Evolutionary conservation across 2,113 vertebrate genomes (phyloP), one percentile per base, ranked within the genome.

Genomic region (Benitochromis conjunctus): DNA sequence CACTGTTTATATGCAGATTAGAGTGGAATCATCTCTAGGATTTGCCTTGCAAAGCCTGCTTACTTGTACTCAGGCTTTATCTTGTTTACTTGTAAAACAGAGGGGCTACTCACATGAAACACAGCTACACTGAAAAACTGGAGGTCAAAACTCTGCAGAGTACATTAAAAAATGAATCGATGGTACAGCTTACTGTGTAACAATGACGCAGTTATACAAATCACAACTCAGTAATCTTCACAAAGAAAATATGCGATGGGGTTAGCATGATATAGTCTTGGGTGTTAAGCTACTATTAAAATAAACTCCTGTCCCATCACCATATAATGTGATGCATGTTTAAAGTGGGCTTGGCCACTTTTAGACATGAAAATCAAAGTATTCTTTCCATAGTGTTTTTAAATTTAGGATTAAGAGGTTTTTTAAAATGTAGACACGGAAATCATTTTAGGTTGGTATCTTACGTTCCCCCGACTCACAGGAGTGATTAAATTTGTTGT

Each of bases 301-400:
- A 7, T 7, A 57, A 43, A 69, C 46, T 46, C 56, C 64, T 78
- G 7, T 46, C 10, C 2, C 21, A 71, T 71, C 41, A 18, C 3
- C 66, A 71, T 46, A 46, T 71, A 26, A 29, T 71, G 26, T 71
- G 43, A 71, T 46, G 41, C 38, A 16, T 71, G 21, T 10, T 71
- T 46, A 46, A 46, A 71, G 38, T 46, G 41, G 5, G 13, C 43
- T 46, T 71, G 36, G 34, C 19, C 8, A 43, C 43, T 46, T 46
- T 46, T 46, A 26, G 41, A 26, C 41, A 26, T 1, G 1, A 71
- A 29, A 18, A 71, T 46, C 13, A 26, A 18, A 71, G 0, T 46
- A 48, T 46, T 74, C 14, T 48, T 74, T 18, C 21, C 14, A 71
- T 48, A 48, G 8, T 6, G 14, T 48, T 48, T 48, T 48, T 48